These are phyloP conservation scores for Syngnathus rostellatus DNA, from an alignment of 2,797 vertebrate species.

Conservation along the genomic window DNA sequence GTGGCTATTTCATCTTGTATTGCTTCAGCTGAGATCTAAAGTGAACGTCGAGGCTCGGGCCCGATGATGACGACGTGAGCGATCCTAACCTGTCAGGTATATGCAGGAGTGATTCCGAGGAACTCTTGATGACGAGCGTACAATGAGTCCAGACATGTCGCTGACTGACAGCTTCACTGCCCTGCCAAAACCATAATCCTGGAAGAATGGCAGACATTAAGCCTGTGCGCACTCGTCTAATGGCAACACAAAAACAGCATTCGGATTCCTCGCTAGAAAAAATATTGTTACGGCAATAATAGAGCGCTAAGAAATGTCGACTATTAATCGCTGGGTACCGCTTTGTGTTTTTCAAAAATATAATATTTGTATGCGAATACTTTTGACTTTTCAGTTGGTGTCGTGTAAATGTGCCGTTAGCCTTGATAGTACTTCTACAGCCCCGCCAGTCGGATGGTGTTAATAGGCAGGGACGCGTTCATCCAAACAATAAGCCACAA, in stretches of 20 bases:
- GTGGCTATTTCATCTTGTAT: slow-evolving; percentile 57
- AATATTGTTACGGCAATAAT: neutral
- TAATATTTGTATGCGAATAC: neutral
- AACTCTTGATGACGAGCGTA: slow-evolving; percentile 76
- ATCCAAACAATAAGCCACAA: slow-evolving; percentile 58
- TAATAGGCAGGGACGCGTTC: slow-evolving; percentile 25
- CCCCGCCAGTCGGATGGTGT: slow-evolving; percentile 35
- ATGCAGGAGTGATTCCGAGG: slow-evolving; percentile 29
- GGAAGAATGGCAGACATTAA: slow-evolving; percentile 61
- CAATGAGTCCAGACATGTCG: slow-evolving; percentile 70
- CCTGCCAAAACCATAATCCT: slow-evolving; percentile 65
- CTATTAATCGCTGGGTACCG: neutral
- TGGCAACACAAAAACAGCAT: slow-evolving; percentile 22
- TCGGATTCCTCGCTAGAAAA: slow-evolving; percentile 15
- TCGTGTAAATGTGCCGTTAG: neutral
- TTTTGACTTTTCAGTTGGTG: neutral
- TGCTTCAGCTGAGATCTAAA: slow-evolving; percentile 41
- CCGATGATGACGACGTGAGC: slow-evolving; percentile 53
- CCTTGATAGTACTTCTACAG: slow-evolving; percentile 3
- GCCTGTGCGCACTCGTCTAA: slow-evolving; percentile 28
- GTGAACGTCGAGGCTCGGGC: slow-evolving; percentile 64
- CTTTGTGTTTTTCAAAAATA: neutral
- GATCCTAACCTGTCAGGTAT: slow-evolving; percentile 53
- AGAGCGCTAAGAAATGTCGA: neutral
- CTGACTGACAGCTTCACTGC: slow-evolving; percentile 71